Evolutionary conservation across 2,888 invertebrate species (phyloP).

Genomic region (Griposia aprilina): DNA sequence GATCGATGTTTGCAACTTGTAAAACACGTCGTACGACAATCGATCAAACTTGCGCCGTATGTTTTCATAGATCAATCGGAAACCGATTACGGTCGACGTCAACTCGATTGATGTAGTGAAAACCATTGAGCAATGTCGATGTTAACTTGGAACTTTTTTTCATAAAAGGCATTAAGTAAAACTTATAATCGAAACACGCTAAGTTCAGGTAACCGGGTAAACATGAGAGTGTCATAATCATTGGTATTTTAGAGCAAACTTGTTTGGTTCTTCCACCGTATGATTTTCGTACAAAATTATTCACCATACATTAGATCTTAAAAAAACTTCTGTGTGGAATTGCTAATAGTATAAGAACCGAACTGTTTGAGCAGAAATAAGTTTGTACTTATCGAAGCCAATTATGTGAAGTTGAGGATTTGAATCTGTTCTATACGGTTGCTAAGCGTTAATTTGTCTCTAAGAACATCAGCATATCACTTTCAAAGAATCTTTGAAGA

Average conservation of each 20-base stretch:
- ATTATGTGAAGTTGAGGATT: slow-evolving; percentile 50
- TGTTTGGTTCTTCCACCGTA: slow-evolving; percentile 7
- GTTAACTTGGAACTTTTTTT: neutral
- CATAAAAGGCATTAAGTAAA: neutral
- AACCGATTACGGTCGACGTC: no score
- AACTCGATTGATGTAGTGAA: neutral
- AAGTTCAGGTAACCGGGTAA: neutral
- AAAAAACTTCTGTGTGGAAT: slow-evolving; percentile 12
- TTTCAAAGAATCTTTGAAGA: slow-evolving; percentile 26
- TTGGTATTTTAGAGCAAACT: slow-evolving; percentile 9
- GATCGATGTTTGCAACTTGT: slow-evolving; percentile 11
- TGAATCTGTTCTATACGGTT: slow-evolving; percentile 23
- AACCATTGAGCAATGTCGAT: neutral
- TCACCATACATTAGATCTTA: neutral
- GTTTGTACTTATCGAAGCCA: slow-evolving; percentile 40
- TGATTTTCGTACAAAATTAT: slow-evolving; percentile 7
- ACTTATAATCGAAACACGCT: neutral
- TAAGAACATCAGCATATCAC: slow-evolving; percentile 6
- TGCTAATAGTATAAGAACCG: slow-evolving; percentile 30
- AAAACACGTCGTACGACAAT: slow-evolving; percentile 10
- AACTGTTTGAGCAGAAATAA: slow-evolving; percentile 40
- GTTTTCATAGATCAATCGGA: slow-evolving; percentile 28
- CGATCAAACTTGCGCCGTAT: slow-evolving; percentile 1
- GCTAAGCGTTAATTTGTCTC: slow-evolving; percentile 23
- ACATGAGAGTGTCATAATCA: slow-evolving; percentile 1